These are phyloP conservation scores for Tupiocoris notatus DNA, from an alignment of 2,888 invertebrate genomes.

Conservation along the genomic window DNA sequence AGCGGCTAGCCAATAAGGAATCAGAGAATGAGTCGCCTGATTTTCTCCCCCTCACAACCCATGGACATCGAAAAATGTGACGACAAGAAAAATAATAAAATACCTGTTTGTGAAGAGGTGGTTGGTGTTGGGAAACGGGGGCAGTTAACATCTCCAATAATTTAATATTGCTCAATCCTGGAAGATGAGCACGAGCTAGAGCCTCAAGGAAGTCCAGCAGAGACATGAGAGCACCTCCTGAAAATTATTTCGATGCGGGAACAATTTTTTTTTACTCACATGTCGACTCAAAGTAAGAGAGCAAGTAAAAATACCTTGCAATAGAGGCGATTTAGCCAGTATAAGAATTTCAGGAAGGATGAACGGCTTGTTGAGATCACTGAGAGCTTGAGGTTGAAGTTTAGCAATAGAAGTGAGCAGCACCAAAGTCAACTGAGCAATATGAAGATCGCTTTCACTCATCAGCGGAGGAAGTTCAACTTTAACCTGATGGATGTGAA, in stretches of 20 bases:
- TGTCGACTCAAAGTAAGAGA: too few species aligned
- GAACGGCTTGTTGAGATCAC: conserved; percentile 67
- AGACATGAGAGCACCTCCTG: conserved; percentile 84
- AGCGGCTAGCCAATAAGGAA: too few species aligned
- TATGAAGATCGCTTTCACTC: conserved; percentile 92
- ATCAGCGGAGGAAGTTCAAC: conserved; percentile 87
- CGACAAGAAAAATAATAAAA: too few species aligned
- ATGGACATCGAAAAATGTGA: too few species aligned
- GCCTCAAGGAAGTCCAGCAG: conserved; percentile 91
- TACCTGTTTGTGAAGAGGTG: conserved; percentile 60
- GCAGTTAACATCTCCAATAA: conserved; percentile 74
- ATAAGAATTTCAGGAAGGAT: conserved; percentile 83
- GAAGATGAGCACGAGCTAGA: conserved; percentile 78
- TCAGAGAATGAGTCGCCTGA: too few species aligned
- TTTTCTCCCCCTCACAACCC: too few species aligned
- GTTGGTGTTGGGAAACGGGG: conserved; percentile 60
- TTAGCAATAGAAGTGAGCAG: conserved; percentile 79
- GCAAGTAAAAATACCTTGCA: conserved; percentile 78
- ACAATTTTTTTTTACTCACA: too few species aligned
- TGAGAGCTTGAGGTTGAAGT: conserved; percentile 74
- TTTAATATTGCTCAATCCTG: conserved; percentile 77
- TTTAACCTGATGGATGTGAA: conserved; percentile 74
- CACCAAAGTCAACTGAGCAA: conserved; percentile 86
- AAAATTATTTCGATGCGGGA: conserved; percentile 34
- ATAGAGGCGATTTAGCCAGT: conserved; percentile 84